A percentile compares a stretch with the other conserved stretches of the same genome.
Evolutionary conservation across 2,888 invertebrate species (phyloP).

Genomic region (Terebella lapidaria): DNA sequence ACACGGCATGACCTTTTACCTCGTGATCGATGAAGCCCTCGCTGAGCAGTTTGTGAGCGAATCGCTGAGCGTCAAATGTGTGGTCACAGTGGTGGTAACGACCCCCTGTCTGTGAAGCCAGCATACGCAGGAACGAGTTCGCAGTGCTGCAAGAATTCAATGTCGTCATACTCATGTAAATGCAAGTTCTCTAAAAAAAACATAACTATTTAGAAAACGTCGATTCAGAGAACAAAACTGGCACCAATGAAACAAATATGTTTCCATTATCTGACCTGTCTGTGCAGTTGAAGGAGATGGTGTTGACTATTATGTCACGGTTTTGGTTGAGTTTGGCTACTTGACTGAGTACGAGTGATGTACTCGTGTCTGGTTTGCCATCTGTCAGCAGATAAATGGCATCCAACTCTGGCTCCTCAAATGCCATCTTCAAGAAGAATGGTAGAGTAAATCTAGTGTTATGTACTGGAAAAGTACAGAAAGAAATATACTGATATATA

Average conservation of each 20-base stretch:
- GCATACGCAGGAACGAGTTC: slow-evolving; percentile 47
- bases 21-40: slow-evolving; percentile 46
- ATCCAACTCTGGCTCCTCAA: slow-evolving; percentile 45
- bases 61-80: slow-evolving; percentile 50
- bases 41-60: slow-evolving; percentile 50
- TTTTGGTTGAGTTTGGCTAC: slow-evolving; percentile 44
- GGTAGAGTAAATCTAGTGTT: not conserved
- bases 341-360: slow-evolving; percentile 45
- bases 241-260: not conserved
- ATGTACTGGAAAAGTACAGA: not conserved
- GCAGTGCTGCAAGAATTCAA: slow-evolving; percentile 40
- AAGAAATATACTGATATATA: not conserved
- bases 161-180: too few species aligned
- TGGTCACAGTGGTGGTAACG: slow-evolving; percentile 50
- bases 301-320: slow-evolving; percentile 44
- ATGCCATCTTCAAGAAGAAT: slow-evolving; percentile 37
- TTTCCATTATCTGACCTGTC: slow-evolving; percentile 37
- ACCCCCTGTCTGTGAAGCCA: slow-evolving; percentile 49
- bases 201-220: too few species aligned
- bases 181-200: too few species aligned
- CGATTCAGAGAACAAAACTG: too few species aligned
- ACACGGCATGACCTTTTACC: too few species aligned
- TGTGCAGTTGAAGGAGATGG: slow-evolving; percentile 53
- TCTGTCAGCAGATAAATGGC: slow-evolving; percentile 53
- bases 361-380: slow-evolving; percentile 54